Percentiles rank a stretch among this genome's conserved stretches.
phyloP scores from a whole-genome alignment of 2,888 invertebrate genomes.

The Notocelia uddmanniana region DNA sequence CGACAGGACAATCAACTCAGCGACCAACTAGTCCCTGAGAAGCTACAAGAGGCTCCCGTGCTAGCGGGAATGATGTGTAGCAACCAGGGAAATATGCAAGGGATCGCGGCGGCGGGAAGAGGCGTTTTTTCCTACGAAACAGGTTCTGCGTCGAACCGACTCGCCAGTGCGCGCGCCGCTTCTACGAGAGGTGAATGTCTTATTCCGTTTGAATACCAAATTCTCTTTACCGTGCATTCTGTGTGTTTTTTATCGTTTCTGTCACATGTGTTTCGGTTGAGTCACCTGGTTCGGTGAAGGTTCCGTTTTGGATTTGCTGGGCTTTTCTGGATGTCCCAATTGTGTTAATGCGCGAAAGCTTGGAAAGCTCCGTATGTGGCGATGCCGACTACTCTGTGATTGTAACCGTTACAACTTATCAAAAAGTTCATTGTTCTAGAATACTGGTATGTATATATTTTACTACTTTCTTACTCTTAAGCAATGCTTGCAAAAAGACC shows the following conservation, averaged over 20 bases:
- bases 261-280: slow-evolving; percentile 47
- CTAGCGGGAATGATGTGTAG: slow-evolving; percentile 73
- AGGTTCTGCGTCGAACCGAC: slow-evolving; percentile 83
- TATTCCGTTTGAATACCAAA: slow-evolving; percentile 61
- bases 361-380: slow-evolving; percentile 60
- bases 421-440: slow-evolving; percentile 51
- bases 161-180: slow-evolving; percentile 86
- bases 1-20: slow-evolving; percentile 65
- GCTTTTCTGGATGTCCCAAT: slow-evolving; percentile 48
- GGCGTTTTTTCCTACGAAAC: slow-evolving; percentile 87
- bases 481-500: not conserved
- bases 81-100: slow-evolving; percentile 76
- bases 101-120: slow-evolving; percentile 81
- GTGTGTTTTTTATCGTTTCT: slow-evolving; percentile 53
- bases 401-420: slow-evolving; percentile 72
- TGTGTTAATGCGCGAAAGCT: slow-evolving; percentile 70
- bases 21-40: slow-evolving; percentile 81
- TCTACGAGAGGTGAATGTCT: slow-evolving; percentile 83
- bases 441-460: slow-evolving; percentile 42
- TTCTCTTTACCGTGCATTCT: slow-evolving; percentile 55
- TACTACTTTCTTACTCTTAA: slow-evolving; percentile 13
- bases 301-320: slow-evolving; percentile 48
- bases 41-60: slow-evolving; percentile 70
- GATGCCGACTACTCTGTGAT: slow-evolving; percentile 67
- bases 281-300: slow-evolving; percentile 48